phyloP scores from a whole-genome alignment of 2,113 vertebrate genomes.

The Pituophis catenifer region DNA sequence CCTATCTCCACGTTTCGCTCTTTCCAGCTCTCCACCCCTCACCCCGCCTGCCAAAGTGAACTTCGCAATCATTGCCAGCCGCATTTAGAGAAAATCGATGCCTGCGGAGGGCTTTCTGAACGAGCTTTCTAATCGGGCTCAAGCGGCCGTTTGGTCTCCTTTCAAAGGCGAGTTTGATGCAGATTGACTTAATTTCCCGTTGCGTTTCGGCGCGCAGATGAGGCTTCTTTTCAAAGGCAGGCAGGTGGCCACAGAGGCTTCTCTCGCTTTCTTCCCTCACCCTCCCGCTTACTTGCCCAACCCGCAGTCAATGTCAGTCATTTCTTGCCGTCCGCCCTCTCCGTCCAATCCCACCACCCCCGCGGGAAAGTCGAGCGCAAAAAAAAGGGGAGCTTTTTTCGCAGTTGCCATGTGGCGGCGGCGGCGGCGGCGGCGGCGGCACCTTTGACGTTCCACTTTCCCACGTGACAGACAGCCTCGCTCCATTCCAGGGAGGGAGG shows the following conservation, averaged over 20 bases:
- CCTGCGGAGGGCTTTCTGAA: background rate
- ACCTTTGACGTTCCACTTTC: conserved; percentile 64
- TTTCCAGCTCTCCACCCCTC: no score
- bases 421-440: conserved; percentile 32
- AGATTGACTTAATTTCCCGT: background rate
- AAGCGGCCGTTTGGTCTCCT: background rate
- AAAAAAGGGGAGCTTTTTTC: background rate
- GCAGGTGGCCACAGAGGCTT: rapidly evolving
- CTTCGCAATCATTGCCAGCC: background rate
- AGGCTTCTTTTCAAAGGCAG: background rate
- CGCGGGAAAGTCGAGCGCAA: conserved; percentile 13
- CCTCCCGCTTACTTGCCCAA: conserved; percentile 20
- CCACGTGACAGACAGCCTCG: conserved; percentile 66
- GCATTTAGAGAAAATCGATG: background rate
- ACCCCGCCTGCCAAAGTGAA: background rate
- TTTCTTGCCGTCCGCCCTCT: background rate
- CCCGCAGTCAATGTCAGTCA: background rate
- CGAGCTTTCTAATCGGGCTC: background rate
- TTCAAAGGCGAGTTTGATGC: background rate
- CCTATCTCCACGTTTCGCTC: background rate
- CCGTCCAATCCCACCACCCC: background rate
- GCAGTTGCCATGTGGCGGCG: conserved; percentile 20
- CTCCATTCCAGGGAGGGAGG: conserved; percentile 56
- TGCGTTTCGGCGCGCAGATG: background rate
- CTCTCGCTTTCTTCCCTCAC: background rate